Base-by-base conservation (phyloP, 64 coral and sea anemone species). In the Dendronephthya gigantea region DNA sequence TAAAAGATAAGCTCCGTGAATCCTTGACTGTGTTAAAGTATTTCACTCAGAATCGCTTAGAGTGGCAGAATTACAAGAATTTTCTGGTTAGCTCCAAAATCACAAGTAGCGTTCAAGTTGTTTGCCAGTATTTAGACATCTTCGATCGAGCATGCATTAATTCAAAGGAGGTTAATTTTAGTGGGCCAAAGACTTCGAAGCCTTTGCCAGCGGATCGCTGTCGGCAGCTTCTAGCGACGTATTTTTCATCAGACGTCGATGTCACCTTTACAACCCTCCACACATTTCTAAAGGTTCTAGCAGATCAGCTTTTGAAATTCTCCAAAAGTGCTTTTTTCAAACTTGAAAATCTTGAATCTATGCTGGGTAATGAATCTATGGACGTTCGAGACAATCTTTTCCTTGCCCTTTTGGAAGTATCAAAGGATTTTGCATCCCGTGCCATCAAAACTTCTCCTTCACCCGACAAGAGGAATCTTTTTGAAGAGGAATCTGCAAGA, bases 1-100 rank as follows among this genome's bases (percentile, higher is more conserved):
- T 90, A 48, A 56, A 85, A 40, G 83, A 90, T 25, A 86, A 65
- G 83, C 84, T 90, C 30, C 83, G 83, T 7, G 83, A 90, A 27
- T 86, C 89, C 37, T 81, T 86, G 36, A 7, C 74, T 29, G 49
- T 90, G 27, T 85, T 66, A n/a, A 90, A 90, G 49, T 90, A 84
- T 52, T 90, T 90, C 83, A 90, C 75, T 51, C 84, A 69, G 30
- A 83, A 82, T 22, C 89, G 86, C 38, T 13, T 90, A 12, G 49
- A 90, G 79, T 84, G 58, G 33, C 48, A 85, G 41, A 48, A 81
- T 85, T 39, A 82, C 84, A 38, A 82, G 39, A 79, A 86, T 17
- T 49, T 90, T 52, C 9, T 86, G 22, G 84, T 90, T 33, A 85
- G 83, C 25, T 15, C 39, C 1, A 83, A 90, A 90, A 81, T 90